These are phyloP conservation scores for Dendrolimus punctatus DNA, from an alignment of 1,140 invertebrate species.

Conservation along the genomic window DNA sequence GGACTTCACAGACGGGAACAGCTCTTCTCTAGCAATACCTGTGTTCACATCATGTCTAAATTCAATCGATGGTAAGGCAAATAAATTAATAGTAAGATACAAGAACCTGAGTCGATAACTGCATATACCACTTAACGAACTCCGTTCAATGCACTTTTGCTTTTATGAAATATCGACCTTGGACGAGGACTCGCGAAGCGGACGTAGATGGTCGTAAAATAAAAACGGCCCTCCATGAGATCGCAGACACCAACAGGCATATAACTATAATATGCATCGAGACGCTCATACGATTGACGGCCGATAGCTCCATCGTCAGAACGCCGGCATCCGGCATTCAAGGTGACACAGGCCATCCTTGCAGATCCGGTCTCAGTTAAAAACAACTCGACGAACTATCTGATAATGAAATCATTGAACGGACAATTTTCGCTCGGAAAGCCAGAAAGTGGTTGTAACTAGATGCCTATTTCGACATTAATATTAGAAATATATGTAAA, in stretches of 20 bases:
- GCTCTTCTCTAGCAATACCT: constrained; percentile 28
- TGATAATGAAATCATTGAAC: too few relatives aligned
- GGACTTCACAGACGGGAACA: constrained; percentile 26
- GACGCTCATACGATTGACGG: constrained; percentile 63
- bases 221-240: constrained; percentile 44
- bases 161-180: constrained; percentile 50
- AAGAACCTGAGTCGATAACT: too few relatives aligned
- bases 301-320: constrained; percentile 59
- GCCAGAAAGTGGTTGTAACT: too few relatives aligned
- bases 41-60: not conserved
- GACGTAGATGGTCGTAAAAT: constrained; percentile 64
- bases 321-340: constrained; percentile 61
- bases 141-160: constrained; percentile 24
- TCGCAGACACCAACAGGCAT: constrained; percentile 50
- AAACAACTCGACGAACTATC: too few relatives aligned
- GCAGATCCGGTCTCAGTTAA: constrained; percentile 46
- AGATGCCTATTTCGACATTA: too few relatives aligned
- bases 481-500: too few relatives aligned
- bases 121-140: constrained; percentile 8
- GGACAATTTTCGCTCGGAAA: too few relatives aligned
- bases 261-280: constrained; percentile 56
- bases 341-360: constrained; percentile 63
- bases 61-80: too few relatives aligned
- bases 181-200: constrained; percentile 45
- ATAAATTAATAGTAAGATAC: too few relatives aligned